These are phyloP conservation scores for Andrena dorsata DNA, from an alignment of 2,888 invertebrate species.

Conservation along the genomic window DNA sequence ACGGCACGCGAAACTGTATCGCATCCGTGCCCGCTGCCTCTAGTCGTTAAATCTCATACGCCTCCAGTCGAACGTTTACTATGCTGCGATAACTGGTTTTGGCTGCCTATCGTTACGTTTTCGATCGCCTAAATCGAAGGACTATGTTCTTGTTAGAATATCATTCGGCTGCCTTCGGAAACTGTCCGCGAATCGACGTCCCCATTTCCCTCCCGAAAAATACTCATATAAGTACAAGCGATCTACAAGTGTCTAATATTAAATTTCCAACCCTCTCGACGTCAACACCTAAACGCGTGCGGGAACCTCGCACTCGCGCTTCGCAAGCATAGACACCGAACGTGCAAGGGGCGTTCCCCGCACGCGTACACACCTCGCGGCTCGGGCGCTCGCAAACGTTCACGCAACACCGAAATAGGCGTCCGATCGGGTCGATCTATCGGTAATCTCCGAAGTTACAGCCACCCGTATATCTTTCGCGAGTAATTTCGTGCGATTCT, in stretches of 20 bases:
- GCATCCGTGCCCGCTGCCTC: background rate
- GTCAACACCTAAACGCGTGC: background rate
- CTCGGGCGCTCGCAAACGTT: background rate
- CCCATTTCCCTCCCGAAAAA: background rate
- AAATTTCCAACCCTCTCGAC: background rate
- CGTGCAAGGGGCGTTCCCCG: background rate
- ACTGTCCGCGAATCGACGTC: background rate
- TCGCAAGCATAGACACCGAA: background rate
- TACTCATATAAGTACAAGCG: constrained; percentile 26
- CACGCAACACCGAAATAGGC: background rate
- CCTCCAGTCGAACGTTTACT: constrained; percentile 49
- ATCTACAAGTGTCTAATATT: constrained; percentile 14
- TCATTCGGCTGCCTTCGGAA: constrained; percentile 18
- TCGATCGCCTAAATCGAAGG: constrained; percentile 22
- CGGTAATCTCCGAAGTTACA: constrained; percentile 8
- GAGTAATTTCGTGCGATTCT: constrained; percentile 9
- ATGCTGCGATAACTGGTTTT: constrained; percentile 37
- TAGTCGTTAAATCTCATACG: constrained; percentile 26
- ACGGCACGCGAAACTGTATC: constrained; percentile 8
- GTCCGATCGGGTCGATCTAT: background rate
- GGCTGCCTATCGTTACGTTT: constrained; percentile 23
- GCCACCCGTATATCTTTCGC: background rate
- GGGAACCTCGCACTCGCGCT: background rate
- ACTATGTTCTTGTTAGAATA: constrained; percentile 50
- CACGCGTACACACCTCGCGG: background rate